Conservation (phyloP, 2,888 invertebrate genomes). For the Aphidoletes aphidimyza region DNA sequence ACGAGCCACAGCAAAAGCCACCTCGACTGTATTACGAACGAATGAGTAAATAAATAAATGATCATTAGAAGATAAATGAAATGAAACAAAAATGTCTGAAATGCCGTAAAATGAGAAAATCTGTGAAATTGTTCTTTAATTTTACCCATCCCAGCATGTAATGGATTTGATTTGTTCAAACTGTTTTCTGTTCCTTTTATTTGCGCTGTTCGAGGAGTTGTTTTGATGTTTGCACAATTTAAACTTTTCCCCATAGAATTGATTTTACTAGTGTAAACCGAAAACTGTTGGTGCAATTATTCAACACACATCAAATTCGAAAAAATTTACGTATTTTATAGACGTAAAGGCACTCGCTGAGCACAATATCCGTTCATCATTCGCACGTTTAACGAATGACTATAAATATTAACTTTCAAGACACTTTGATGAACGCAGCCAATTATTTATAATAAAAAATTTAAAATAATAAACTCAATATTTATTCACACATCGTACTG, state of each 20-base stretch:
- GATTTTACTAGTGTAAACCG: too few species aligned
- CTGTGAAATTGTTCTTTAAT: neutral
- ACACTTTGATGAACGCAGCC: constrained; percentile 13
- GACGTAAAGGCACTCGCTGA: neutral
- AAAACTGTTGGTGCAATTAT: neutral
- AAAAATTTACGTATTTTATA: neutral
- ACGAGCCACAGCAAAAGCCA: too few species aligned
- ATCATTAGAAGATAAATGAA: too few species aligned
- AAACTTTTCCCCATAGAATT: neutral
- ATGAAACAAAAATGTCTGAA: too few species aligned
- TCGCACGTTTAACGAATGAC: constrained; percentile 8
- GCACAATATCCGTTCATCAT: neutral
- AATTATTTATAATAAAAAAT: neutral
- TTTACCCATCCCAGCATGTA: neutral
- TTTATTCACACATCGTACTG: neutral
- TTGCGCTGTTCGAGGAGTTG: neutral
- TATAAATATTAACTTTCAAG: constrained; percentile 20
- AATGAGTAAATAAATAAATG: too few species aligned
- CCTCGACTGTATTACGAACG: too few species aligned
- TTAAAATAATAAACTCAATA: neutral
- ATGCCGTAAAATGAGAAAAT: neutral
- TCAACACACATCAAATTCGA: neutral
- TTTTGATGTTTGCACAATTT: neutral
- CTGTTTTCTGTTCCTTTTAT: too few species aligned
- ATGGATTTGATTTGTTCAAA: too few species aligned